phyloP scores from a whole-genome alignment of 2,113 vertebrate genomes.

The Aplodontia rufa region DNA sequence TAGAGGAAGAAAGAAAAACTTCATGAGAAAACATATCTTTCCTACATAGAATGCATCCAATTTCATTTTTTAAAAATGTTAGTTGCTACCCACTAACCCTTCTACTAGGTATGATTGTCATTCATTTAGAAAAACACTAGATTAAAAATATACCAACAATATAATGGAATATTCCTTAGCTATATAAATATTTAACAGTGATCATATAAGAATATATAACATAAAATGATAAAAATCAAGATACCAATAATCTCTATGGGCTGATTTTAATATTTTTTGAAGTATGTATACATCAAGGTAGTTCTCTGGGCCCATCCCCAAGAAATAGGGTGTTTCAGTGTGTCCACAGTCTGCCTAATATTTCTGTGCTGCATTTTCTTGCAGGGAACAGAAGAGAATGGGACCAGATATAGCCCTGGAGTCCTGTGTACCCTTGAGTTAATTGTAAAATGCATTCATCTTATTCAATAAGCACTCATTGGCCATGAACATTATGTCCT shows the following conservation, averaged over 20 bases:
- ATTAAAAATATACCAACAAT: neutral
- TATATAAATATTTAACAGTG: constrained; percentile 43
- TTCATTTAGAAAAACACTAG: neutral
- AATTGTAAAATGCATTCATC: neutral
- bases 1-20: neutral
- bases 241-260: neutral
- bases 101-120: neutral
- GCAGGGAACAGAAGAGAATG: neutral
- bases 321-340: neutral
- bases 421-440: neutral
- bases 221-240: neutral
- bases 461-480: neutral
- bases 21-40: neutral
- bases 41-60: neutral
- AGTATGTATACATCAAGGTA: neutral
- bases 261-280: neutral
- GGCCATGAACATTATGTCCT: neutral
- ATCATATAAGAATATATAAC: neutral
- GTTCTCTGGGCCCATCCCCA: neutral
- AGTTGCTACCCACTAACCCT: neutral
- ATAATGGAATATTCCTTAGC: constrained; percentile 19
- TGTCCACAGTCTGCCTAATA: neutral
- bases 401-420: neutral
- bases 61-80: neutral
- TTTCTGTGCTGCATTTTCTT: neutral